Base-by-base conservation (phyloP, 2,797 vertebrate genomes). In the Tapera naevia region DNA sequence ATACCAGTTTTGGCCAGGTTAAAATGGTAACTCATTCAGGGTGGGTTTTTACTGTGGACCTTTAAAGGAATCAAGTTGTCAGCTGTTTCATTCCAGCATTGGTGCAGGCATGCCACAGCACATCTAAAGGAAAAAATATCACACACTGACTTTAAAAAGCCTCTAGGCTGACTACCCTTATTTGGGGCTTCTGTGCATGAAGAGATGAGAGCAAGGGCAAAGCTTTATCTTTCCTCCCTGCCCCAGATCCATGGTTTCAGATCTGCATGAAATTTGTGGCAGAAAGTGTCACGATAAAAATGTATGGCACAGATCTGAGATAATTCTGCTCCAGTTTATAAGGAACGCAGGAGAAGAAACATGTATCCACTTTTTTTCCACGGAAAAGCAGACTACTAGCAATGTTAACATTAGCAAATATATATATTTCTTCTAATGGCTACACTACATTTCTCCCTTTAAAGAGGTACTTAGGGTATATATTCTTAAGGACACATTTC, bases 311-410 rank as follows among this genome's bases (percentile, higher is more conserved):
- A 21, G 9, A 35, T 54, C 24, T 67, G 23, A 54, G 69, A 39
- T 45, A 0, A 3, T 72, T 75, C 22, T 56, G 10, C 16, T 86
- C 27, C 18, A 16, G 60, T 58, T 75, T 41, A 16, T 28, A 28
- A 65, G 43, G 28, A 54, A n/a, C 32, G 21, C 32, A 17, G 33
- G 17, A 60, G 35, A 86, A 78, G 10, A 80, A 71, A 78, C 17
- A 43, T 0, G 1, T 35, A 48, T 0, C 7, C 3, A 1, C 10
- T 54, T 13, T 48, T 54, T 80, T 54, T 80, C 23, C n/a, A 41
- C 33, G 45, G 12, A 56, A 88, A 66, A 69, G 8, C 22, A 32
- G 23, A 65, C 12, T 5, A 33, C 28, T 65, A 45, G 9, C 27
- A 50, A 13, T 27, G 6, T 48, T 73, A 84, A 46, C 4, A 37